phyloP scores from a whole-genome alignment of 2,113 vertebrate genomes.

The Balaenoptera acutorostrata region DNA sequence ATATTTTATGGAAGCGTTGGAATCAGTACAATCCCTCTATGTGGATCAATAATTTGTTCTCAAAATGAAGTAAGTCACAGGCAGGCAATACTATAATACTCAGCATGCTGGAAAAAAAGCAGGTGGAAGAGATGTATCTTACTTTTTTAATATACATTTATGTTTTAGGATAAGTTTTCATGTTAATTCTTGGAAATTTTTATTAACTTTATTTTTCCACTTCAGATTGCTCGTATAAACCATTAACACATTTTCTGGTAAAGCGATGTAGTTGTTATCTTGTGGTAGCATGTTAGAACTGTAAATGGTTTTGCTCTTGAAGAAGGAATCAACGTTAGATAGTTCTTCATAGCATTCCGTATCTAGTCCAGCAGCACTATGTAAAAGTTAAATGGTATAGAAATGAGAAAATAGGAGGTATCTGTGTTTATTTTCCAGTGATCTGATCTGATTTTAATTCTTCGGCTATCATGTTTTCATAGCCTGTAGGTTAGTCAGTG shows the following conservation, averaged over 20 bases:
- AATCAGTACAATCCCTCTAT: neutral
- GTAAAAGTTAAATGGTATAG: neutral
- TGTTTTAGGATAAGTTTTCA: neutral
- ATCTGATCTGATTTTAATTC: neutral
- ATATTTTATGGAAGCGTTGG: neutral
- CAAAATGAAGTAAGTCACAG: neutral
- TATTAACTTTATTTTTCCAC: neutral
- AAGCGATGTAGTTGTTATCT: neutral
- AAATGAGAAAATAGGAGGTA: neutral
- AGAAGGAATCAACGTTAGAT: neutral
- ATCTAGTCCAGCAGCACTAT: neutral
- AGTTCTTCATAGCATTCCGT: neutral
- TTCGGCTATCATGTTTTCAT: neutral
- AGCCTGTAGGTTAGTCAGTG: neutral
- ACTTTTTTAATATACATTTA: neutral
- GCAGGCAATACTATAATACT: neutral
- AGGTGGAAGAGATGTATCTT: neutral
- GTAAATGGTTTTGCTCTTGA: neutral
- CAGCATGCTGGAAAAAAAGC: neutral
- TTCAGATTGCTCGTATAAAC: neutral
- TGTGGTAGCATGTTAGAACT: neutral
- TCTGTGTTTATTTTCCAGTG: neutral
- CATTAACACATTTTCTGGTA: neutral
- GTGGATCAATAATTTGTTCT: neutral
- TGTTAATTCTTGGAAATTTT: slow-evolving; percentile 22